Evolutionary conservation across 2,113 vertebrate species (phyloP).

Genomic region (Ramphastos sulfuratus): DNA sequence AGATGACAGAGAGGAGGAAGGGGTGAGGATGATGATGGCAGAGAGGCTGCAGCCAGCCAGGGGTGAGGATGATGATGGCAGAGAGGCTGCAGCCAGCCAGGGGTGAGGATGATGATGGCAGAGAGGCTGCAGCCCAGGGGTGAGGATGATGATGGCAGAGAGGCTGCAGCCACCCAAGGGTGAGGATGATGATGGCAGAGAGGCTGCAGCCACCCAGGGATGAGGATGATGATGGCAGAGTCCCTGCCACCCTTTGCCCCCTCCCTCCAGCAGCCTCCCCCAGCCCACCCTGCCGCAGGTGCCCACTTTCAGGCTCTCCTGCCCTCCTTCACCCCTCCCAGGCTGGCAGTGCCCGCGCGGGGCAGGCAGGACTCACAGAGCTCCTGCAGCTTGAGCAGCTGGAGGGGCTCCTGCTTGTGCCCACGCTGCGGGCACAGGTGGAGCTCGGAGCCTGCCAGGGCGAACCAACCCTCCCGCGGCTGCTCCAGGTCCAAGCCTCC

Average conservation of each 20-base stretch:
- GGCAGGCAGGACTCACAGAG: slow-evolving; percentile 83
- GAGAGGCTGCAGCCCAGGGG: too few relatives aligned
- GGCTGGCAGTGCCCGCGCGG: neutral
- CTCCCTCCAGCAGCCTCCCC: neutral
- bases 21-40: neutral
- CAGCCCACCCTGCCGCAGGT: too few relatives aligned
- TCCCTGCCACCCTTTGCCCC: too few relatives aligned
- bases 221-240: neutral
- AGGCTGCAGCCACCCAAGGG: too few relatives aligned
- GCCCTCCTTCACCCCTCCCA: neutral
- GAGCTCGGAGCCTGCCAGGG: slow-evolving; percentile 44
- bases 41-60: neutral
- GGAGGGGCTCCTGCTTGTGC: slow-evolving; percentile 76
- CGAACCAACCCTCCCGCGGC: too few relatives aligned
- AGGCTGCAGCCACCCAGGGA: neutral
- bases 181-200: too few relatives aligned
- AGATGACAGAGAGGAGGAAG: too few relatives aligned
- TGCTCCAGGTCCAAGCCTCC: too few relatives aligned
- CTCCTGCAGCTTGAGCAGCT: slow-evolving; percentile 91
- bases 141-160: neutral
- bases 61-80: too few relatives aligned
- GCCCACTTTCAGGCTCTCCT: too few relatives aligned
- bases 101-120: too few relatives aligned
- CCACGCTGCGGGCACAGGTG: slow-evolving; percentile 74
- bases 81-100: too few relatives aligned